Conservation (phyloP, 1,140 invertebrate genomes). For the Samia ricini region DNA sequence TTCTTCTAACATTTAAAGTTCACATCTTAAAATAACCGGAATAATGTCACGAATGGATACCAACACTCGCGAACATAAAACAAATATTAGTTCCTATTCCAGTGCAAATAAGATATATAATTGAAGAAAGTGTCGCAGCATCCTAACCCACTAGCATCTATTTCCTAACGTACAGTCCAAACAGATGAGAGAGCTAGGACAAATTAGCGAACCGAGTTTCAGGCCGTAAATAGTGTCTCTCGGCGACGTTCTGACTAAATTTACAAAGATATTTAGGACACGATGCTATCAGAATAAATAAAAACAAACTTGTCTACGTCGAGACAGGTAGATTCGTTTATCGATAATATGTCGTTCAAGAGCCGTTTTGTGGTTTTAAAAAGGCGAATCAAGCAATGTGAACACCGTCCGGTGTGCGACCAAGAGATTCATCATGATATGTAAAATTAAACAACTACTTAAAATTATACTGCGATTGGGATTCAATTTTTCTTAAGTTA, state of each 20-base stretch:
- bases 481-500: too few relatives aligned
- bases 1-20: constrained; percentile 9
- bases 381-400: neutral
- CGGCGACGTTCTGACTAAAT: neutral
- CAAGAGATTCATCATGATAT: neutral
- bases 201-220: neutral
- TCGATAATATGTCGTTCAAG: neutral
- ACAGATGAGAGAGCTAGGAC: constrained; percentile 2
- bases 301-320: neutral
- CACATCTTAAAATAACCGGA: constrained; percentile 8
- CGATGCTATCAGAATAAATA: neutral
- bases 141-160: constrained; percentile 6
- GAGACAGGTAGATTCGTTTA: neutral
- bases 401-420: neutral
- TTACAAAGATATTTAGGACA: neutral
- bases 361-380: neutral
- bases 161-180: constrained; percentile 5
- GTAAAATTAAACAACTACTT: neutral
- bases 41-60: constrained; percentile 3
- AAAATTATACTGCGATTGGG: too few relatives aligned
- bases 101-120: neutral
- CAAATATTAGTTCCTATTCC: neutral
- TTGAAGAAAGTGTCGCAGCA: neutral
- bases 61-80: neutral
- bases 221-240: neutral